A percentile compares a stretch with the other conserved stretches of the same genome.
Evolutionary conservation across 2,113 vertebrate species (phyloP).

Genomic region (Tenebrosternarchus preto): DNA sequence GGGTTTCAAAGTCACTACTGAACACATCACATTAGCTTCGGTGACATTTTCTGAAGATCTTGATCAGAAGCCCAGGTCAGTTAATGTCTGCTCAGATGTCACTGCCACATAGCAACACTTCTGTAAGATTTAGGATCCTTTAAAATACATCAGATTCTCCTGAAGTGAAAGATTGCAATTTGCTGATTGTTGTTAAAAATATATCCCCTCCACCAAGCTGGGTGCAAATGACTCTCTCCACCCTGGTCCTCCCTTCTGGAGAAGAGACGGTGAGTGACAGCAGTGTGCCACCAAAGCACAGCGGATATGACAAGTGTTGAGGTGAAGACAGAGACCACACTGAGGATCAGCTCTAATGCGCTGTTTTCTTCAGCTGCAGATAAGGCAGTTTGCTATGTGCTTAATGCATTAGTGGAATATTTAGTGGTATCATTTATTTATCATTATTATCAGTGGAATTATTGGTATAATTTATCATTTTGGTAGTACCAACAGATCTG

Average conservation of each 20-base stretch:
- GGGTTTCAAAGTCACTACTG: too few species aligned
- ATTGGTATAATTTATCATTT: slow-evolving; percentile 14
- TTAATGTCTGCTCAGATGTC: too few species aligned
- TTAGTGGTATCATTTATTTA: too few species aligned
- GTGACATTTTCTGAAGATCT: too few species aligned
- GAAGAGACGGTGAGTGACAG: slow-evolving; percentile 65
- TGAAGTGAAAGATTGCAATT: slow-evolving; percentile 51
- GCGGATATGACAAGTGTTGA: slow-evolving; percentile 55
- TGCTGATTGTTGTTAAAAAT: slow-evolving; percentile 69
- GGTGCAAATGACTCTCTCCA: slow-evolving; percentile 60
- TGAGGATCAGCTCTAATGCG: slow-evolving; percentile 31
- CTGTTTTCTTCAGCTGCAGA: not conserved
- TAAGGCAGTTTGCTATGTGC: not conserved
- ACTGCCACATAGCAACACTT: slow-evolving; percentile 15
- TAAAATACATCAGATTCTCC: slow-evolving; percentile 45
- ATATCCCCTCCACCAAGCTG: slow-evolving; percentile 58
- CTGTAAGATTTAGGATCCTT: too few species aligned
- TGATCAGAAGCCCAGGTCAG: too few species aligned
- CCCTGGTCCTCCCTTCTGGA: slow-evolving; percentile 55
- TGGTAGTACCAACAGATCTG: too few species aligned
- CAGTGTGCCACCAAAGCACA: slow-evolving; percentile 20
- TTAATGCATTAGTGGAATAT: not conserved
- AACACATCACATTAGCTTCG: too few species aligned
- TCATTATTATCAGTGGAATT: not conserved
- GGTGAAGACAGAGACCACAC: slow-evolving; percentile 49